Evolutionary conservation across 2,113 vertebrate genomes (phyloP).

Genomic region (Rhombomys opimus): DNA sequence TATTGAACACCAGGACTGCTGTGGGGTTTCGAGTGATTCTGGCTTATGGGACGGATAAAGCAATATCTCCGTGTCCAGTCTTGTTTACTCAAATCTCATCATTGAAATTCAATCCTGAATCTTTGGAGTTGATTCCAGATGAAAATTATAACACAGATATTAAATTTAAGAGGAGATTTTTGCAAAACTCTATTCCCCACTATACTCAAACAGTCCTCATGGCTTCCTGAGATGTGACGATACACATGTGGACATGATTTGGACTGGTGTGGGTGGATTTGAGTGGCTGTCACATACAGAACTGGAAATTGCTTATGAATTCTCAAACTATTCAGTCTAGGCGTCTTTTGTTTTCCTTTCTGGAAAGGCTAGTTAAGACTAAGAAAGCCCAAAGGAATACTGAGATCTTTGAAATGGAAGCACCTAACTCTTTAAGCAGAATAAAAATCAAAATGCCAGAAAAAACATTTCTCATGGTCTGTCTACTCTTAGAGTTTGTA

Average conservation of each 20-base stretch:
- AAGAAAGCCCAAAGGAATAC: background rate
- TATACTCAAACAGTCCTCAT: background rate
- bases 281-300: constrained; percentile 11
- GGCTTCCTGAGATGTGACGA: constrained; percentile 24
- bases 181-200: background rate
- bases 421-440: background rate
- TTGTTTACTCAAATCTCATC: constrained; percentile 41
- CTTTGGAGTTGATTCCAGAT: constrained; percentile 42
- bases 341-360: background rate
- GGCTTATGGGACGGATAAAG: background rate
- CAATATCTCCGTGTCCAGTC: background rate
- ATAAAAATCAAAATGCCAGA: background rate
- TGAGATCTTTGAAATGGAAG: constrained; percentile 27
- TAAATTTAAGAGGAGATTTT: constrained; percentile 56
- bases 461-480: background rate
- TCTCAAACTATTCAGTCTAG: background rate
- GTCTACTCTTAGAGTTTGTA: background rate
- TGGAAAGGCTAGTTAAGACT: constrained; percentile 9
- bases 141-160: constrained; percentile 27
- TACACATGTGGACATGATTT: constrained; percentile 46
- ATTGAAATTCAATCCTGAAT: constrained; percentile 51
- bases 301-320: constrained; percentile 52
- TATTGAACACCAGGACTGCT: background rate
- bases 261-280: background rate
- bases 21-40: background rate